phyloP scores from a whole-genome alignment of 2,113 vertebrate species.

The Sphyrna mokarran region DNA sequence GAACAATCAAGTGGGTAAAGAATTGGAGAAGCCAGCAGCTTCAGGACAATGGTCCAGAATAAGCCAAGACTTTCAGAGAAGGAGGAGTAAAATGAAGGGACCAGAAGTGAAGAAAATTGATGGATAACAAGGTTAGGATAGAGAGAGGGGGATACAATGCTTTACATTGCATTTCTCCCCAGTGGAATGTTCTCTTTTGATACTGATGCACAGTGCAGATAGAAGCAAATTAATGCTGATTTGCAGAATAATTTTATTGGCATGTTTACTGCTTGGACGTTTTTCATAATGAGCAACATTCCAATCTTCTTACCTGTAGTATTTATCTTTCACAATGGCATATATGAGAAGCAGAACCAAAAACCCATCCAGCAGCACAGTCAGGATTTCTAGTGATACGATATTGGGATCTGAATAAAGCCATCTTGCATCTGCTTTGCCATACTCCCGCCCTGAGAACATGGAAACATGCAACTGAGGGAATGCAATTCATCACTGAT shows the following conservation, averaged over 20 bases:
- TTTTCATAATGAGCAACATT: not conserved
- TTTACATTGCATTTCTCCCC: not conserved
- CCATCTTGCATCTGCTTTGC: conserved; percentile 69
- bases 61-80: not conserved
- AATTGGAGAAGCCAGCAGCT: not conserved
- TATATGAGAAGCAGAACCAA: conserved; percentile 58
- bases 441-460: conserved; percentile 70
- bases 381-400: conserved; percentile 62
- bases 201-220: not conserved
- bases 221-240: not conserved
- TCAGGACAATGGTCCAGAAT: not conserved
- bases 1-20: not conserved
- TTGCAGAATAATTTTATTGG: not conserved
- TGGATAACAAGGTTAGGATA: no score
- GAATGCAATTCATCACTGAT: not conserved
- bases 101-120: not conserved
- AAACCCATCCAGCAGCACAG: conserved; percentile 53
- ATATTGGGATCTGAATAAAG: conserved; percentile 58
- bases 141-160: not conserved
- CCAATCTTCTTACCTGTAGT: conserved; percentile 50
- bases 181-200: not conserved
- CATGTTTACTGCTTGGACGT: not conserved
- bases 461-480: not conserved
- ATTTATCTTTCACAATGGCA: conserved; percentile 54
- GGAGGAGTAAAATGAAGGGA: not conserved